Base-by-base conservation (phyloP, 2,888 invertebrate genomes). In the Dorcus hopei region DNA sequence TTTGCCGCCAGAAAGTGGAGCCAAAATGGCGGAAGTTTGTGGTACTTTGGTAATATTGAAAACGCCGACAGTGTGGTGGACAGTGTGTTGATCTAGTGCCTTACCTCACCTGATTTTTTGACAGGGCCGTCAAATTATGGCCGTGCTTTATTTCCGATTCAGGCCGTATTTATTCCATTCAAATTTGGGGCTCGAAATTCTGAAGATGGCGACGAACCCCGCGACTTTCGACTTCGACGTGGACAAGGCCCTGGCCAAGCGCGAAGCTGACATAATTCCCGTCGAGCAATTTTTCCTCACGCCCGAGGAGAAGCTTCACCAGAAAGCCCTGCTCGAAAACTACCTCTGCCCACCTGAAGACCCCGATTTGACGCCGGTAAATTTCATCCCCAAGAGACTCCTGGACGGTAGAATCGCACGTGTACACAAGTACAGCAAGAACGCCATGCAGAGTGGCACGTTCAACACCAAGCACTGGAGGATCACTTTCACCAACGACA, bases 381-480 rank as follows among this genome's bases (percentile, higher is more conserved):
- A 59, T 19, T 42, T 55, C 7, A 49, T 61, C 45, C 61, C 57
- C 38, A 50, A 23, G 38, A 58, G 62, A 38, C 41, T 59, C 9
- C 50, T 56, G 3, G 61, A 63, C 23, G 58, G 61, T n/a, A 50
- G 71, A 51, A 59, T 51, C 6, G 70, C 65, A 3, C 63, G 65
- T 26, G 66, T 73, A 38, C 68, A 67, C 43, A 70, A 70, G 42
- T 70, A 69, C 1, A 51, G 68, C 2, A 71, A 70, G 49, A 73
- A 70, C 58, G 64, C 66, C 16, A 70, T 70, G 65, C 73, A 73
- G 57, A 68, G 68, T 43, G 72, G 72, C 16, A 68, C 63, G 4
- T 49, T 61, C 8, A 61, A 65, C 42, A 65, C 61, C 1, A 33
- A 63, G 4, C 60, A 65, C 23, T 69, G 74, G 65, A 66, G 68